Conservation (phyloP, 2,888 invertebrate species). For the Penaeus monodon region DNA sequence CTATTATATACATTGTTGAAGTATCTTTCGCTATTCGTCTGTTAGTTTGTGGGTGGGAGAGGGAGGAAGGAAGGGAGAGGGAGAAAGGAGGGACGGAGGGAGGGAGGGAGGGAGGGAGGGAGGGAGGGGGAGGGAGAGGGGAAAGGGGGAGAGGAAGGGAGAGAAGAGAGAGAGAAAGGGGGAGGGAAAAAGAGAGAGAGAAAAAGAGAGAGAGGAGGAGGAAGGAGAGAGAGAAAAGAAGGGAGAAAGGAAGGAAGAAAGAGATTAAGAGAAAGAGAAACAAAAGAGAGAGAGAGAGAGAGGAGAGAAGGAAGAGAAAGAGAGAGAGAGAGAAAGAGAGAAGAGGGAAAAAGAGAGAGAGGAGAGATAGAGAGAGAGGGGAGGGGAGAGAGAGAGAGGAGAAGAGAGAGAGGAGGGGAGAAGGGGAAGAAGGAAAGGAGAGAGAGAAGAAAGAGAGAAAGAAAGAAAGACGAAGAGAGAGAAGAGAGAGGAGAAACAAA, state of each 20-base stretch:
- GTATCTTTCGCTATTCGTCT: neutral
- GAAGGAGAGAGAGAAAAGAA: neutral
- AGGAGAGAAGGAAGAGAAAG: neutral
- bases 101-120: neutral
- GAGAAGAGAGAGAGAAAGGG: neutral
- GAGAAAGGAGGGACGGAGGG: neutral
- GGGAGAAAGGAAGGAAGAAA: neutral
- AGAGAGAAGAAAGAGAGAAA: neutral
- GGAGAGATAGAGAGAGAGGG: neutral
- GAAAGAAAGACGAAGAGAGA: neutral
- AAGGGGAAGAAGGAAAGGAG: neutral
- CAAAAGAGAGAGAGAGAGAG: neutral
- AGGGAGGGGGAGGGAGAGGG: neutral
- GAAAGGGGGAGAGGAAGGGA: neutral
- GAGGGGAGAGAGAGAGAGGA: neutral
- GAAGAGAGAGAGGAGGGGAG: neutral
- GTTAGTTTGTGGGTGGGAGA: neutral
- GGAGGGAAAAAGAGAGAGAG: neutral
- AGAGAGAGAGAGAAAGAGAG: neutral
- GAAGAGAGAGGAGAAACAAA: too few species aligned
- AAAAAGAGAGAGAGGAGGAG: neutral
- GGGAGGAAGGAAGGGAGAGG: neutral
- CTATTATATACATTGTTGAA: too few species aligned
- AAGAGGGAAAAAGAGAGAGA: neutral
- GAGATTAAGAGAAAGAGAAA: too few species aligned